Evolutionary conservation across 2,113 vertebrate genomes (phyloP).

Genomic region (Pimephales promelas): DNA sequence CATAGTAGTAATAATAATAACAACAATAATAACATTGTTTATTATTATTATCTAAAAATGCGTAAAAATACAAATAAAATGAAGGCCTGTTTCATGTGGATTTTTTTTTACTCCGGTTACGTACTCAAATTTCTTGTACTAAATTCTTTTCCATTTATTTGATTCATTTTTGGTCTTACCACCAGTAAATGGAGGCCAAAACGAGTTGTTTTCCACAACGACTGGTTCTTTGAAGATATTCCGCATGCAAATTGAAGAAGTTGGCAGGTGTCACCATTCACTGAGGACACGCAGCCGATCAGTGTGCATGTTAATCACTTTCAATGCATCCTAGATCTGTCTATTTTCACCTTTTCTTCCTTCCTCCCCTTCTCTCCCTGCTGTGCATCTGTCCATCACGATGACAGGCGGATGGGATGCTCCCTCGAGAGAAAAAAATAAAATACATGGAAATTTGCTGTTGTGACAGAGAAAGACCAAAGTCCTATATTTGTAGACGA

Average conservation of each 20-base stretch:
- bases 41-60: background rate
- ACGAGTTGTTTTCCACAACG: background rate
- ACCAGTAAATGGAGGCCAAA: background rate
- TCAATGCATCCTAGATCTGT: slow-evolving; percentile 43
- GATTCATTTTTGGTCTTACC: background rate
- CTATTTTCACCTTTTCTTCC: slow-evolving; percentile 20
- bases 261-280: slow-evolving; percentile 32
- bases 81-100: too few species aligned
- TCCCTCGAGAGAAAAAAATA: background rate
- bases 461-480: slow-evolving; percentile 15
- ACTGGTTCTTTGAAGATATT: slow-evolving; percentile 9
- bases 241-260: slow-evolving; percentile 40
- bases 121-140: background rate
- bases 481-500: slow-evolving; percentile 16
- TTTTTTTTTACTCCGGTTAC: background rate
- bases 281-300: slow-evolving; percentile 36
- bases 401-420: slow-evolving; percentile 51
- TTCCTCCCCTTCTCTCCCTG: slow-evolving; percentile 8
- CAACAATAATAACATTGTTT: too few species aligned
- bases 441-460: slow-evolving; percentile 31
- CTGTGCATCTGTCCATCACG: slow-evolving; percentile 57
- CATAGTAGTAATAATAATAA: background rate
- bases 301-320: slow-evolving; percentile 60
- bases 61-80: too few species aligned
- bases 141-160: background rate